phyloP scores from a whole-genome alignment of 2,888 invertebrate species.

The Brachypalpus laphriformis region DNA sequence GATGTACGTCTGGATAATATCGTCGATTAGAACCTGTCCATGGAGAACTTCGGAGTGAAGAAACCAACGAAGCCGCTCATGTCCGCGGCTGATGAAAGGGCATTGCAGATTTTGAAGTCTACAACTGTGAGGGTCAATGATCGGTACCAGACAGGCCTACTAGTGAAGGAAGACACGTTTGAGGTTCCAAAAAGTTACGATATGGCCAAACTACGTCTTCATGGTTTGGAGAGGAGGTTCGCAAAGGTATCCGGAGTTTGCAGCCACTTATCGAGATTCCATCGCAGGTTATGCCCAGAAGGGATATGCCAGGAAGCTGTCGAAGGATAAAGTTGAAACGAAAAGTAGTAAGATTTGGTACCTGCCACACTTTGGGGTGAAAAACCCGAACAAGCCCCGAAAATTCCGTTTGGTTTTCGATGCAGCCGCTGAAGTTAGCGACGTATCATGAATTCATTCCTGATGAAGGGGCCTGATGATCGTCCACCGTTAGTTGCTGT shows the following conservation, averaged over 20 bases:
- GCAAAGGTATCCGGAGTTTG: conserved; percentile 54
- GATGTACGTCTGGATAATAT: background rate
- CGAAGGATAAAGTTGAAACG: too few species aligned
- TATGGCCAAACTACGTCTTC: conserved; percentile 43
- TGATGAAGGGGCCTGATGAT: too few species aligned
- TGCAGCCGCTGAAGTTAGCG: too few species aligned
- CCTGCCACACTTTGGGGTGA: too few species aligned
- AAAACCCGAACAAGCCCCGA: conserved; percentile 75
- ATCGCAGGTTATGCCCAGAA: conserved; percentile 46
- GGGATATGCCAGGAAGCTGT: conserved; percentile 49
- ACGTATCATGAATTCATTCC: conserved; percentile 33
- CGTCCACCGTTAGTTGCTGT: too few species aligned
- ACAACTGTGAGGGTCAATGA: too few species aligned
- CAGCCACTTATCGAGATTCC: conserved; percentile 38
- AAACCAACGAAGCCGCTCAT: too few species aligned
- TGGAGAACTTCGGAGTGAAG: too few species aligned
- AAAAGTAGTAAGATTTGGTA: background rate
- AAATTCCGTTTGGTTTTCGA: conserved; percentile 76
- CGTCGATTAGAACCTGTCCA: background rate
- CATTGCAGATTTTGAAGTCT: background rate
- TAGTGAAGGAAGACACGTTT: conserved; percentile 32
- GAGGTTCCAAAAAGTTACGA: conserved; percentile 44
- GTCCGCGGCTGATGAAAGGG: background rate
- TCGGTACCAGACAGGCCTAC: too few species aligned
- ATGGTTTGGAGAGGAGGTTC: conserved; percentile 51